Percentiles rank a stretch among this genome's conserved stretches.
Evolutionary conservation across 2,888 invertebrate species (phyloP).

Genomic region (Theretra japonica): DNA sequence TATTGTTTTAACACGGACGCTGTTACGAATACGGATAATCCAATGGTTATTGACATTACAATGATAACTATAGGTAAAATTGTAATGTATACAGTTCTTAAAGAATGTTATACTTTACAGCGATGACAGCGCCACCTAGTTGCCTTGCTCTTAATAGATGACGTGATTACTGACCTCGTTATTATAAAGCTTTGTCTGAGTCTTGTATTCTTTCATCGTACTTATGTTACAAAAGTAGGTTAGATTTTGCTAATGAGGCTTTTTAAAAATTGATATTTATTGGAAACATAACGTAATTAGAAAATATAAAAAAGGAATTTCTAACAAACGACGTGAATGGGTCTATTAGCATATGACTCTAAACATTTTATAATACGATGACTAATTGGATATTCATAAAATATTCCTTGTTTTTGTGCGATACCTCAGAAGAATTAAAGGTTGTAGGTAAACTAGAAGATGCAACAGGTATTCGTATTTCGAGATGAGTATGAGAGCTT

Average conservation of each 20-base stretch:
- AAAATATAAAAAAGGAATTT: not conserved
- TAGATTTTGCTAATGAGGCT: not conserved
- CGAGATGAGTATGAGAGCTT: slow-evolving; percentile 45
- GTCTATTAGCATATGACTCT: no score
- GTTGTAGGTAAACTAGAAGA: not conserved
- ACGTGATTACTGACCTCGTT: slow-evolving; percentile 15
- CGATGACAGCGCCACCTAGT: not conserved
- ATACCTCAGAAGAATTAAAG: no score
- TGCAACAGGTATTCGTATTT: not conserved
- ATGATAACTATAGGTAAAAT: no score
- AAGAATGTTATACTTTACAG: not conserved
- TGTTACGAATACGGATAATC: no score
- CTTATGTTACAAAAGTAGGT: not conserved
- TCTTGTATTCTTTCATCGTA: not conserved
- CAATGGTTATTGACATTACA: no score
- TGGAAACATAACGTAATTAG: not conserved
- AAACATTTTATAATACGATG: no score
- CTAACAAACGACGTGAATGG: not conserved
- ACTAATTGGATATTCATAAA: no score
- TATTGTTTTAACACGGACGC: no score
- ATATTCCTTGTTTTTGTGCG: no score
- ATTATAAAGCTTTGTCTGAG: not conserved
- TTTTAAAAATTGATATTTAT: not conserved
- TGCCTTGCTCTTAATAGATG: not conserved
- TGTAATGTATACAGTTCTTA: no score